Base-by-base conservation (phyloP, 2,888 invertebrate genomes). In the Rotaria sp. region DNA sequence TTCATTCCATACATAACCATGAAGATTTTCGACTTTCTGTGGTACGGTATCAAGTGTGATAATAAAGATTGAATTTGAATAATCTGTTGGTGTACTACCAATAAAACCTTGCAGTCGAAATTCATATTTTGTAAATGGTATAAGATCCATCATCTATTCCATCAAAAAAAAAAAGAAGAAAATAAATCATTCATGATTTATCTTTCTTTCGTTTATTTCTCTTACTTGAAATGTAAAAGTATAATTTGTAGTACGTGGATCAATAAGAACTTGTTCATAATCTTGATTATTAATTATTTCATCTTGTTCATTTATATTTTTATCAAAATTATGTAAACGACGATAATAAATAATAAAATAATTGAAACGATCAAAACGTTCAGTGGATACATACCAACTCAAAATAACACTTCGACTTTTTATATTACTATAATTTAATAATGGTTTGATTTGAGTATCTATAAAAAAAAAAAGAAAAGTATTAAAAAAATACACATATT, bases 281-380 rank as follows among this genome's bases (percentile, higher is more conserved):
- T 75, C 18, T 75, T 75, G 11, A 18, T 8, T 38, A 26, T 45
- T 26, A 26, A 75, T 26, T 1, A 67, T n/a, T 7, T 67, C 67
- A 18, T 67, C 35, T 26, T 67, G 15, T 67, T 67, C 35, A 59
- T 59, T 15, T 26, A 59, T 30, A 11, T 59, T 13, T 3, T 13
- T n/a, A 75, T 41, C 3, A 11, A 41, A 26, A 75, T 41, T 5
- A 26, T 41, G 2, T 8, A 38, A 80, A 45, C 38, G 11, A n/a
- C 80, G 80, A 80, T 80, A 80, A n/a, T 80, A 80, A 26, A 80
- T 18, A 45, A 80, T 80, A 15, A 45, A 80, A 80, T 80, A 21
- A 80, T 45, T 80, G 26, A 45, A 80, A n/a, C 45, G 41, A 45
- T 80, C n/a, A 80, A 26, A 10, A n/a, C 21, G 24, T 45, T 45